Evolutionary conservation across 2,797 vertebrate genomes (phyloP).

Genomic region (Xenopus petersii): DNA sequence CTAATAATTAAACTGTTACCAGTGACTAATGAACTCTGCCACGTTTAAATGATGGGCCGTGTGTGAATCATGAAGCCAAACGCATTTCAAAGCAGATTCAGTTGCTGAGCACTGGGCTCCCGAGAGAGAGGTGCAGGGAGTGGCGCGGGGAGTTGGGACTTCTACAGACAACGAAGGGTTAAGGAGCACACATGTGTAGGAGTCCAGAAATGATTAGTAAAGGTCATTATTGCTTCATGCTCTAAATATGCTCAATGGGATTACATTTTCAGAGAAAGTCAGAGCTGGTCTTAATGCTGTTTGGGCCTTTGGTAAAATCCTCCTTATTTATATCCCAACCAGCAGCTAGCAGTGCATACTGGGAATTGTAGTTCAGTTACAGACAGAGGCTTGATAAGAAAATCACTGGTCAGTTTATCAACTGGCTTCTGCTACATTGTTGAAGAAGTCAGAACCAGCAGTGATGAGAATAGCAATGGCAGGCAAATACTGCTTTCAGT

Average conservation of each 20-base stretch:
- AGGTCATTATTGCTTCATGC: not conserved
- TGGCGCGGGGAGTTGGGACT: not conserved
- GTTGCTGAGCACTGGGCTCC: slow-evolving; percentile 4
- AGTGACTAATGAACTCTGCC: slow-evolving; percentile 77
- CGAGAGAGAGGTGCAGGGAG: slow-evolving; percentile 17
- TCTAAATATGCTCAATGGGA: slow-evolving; percentile 14
- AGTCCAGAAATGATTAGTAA: not conserved
- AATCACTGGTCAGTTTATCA: too few species aligned
- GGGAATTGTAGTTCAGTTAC: too few species aligned
- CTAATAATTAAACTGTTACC: slow-evolving; percentile 78
- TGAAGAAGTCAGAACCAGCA: too few species aligned
- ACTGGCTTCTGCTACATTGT: too few species aligned
- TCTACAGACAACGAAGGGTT: not conserved
- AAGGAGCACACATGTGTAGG: not conserved
- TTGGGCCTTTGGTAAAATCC: slow-evolving; percentile 66
- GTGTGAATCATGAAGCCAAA: slow-evolving; percentile 62
- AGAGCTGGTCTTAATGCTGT: slow-evolving; percentile 73
- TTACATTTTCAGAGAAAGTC: slow-evolving; percentile 62
- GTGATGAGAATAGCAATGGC: too few species aligned
- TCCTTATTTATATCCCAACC: too few species aligned
- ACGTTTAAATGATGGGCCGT: slow-evolving; percentile 71
- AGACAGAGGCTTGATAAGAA: too few species aligned
- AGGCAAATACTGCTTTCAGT: too few species aligned
- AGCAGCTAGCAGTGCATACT: too few species aligned
- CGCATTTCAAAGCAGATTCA: slow-evolving; percentile 30